Base-by-base conservation (phyloP, 2,888 invertebrate genomes). In the Drosophila pseudotakahashii region DNA sequence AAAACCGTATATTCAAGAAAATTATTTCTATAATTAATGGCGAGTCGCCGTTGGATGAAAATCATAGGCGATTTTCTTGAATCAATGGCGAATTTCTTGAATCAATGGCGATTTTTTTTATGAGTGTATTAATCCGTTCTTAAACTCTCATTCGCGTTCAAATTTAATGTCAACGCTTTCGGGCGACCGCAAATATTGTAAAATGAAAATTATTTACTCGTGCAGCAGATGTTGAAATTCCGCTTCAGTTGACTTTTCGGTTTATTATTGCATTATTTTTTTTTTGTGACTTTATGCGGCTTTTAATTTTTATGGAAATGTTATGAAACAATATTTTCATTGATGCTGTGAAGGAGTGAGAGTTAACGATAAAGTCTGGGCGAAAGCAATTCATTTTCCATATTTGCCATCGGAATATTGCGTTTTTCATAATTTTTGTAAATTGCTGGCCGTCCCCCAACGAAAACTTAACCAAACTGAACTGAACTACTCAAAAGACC, bases 61-160 rank as follows among this genome's bases (percentile, higher is more conserved):
- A n/a, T n/a, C n/a, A n/a, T n/a, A n/a, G n/a, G n/a, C n/a, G n/a
- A n/a, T n/a, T n/a, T n/a, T n/a, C n/a, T n/a, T n/a, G n/a, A n/a
- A n/a, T n/a, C n/a, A n/a, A n/a, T n/a, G n/a, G n/a, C n/a, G n/a
- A n/a, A n/a, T n/a, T n/a, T n/a, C n/a, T n/a, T n/a, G n/a, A n/a
- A n/a, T n/a, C n/a, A n/a, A n/a, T n/a, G n/a, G n/a, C n/a, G n/a
- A n/a, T n/a, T n/a, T n/a, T n/a, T n/a, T n/a, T n/a, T n/a, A n/a
- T n/a, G n/a, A n/a, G n/a, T n/a, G n/a, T n/a, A 26, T 55, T 61
- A 63, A 63, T 63, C 61, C 42, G n/a, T 42, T 36, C 41, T 64
- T 54, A 26, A 47, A 64, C 32, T 26, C 26, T 34, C 45, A 23
- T 14, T 59, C 10, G 16, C 14, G 13, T 47, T 47, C 14, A 26